These are phyloP conservation scores for Sylvilagus bachmani DNA, from an alignment of 2,113 vertebrate species.

Conservation along the genomic window DNA sequence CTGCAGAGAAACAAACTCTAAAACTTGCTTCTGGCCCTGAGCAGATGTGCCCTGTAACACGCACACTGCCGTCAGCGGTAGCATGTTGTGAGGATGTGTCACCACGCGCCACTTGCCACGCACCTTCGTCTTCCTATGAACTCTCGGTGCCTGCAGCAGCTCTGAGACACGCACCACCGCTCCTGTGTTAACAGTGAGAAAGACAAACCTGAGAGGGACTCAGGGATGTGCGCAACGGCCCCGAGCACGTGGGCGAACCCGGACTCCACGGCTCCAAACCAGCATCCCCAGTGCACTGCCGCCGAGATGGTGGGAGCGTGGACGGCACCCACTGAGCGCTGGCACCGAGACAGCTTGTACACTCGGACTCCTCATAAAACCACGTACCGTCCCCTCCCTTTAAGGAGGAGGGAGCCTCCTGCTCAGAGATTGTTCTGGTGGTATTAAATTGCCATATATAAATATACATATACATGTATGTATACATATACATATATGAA, in stretches of 20 bases:
- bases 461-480: no score
- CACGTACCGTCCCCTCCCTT: no score
- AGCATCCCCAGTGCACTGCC: no score
- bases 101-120: background rate
- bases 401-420: background rate
- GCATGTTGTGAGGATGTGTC: no score
- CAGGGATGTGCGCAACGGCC: no score
- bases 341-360: background rate
- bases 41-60: no score
- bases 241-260: background rate
- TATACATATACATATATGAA: background rate
- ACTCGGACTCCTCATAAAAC: background rate
- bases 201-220: background rate
- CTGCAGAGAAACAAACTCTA: no score
- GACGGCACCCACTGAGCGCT: background rate
- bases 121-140: fast-evolving
- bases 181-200: background rate
- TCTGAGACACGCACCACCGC: background rate
- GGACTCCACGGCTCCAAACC: background rate
- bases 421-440: background rate
- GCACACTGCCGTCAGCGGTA: no score
- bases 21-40: no score
- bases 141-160: background rate
- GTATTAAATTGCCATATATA: background rate
- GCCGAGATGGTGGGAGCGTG: no score